These are phyloP conservation scores for Hippocampus zosterae DNA, from an alignment of 2,113 vertebrate species.

Conservation along the genomic window DNA sequence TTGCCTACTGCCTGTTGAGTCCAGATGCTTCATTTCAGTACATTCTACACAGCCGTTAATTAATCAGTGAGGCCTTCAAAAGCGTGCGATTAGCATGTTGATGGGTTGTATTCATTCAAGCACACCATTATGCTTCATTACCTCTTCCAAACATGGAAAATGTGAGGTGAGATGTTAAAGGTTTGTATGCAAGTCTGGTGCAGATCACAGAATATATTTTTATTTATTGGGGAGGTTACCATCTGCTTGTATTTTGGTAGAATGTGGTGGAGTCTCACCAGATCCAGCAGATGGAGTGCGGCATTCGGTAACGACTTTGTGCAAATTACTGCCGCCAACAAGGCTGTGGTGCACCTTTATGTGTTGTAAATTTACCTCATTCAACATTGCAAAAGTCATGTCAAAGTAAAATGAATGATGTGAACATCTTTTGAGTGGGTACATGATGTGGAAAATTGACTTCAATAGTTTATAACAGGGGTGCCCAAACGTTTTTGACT, in stretches of 20 bases:
- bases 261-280: neutral
- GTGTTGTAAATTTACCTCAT: neutral
- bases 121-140: neutral
- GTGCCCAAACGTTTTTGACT: no score
- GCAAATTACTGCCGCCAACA: neutral
- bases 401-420: neutral
- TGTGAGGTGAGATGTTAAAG: neutral
- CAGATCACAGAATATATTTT: neutral
- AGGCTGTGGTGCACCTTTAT: neutral
- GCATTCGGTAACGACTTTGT: neutral
- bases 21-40: constrained; percentile 1
- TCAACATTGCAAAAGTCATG: neutral
- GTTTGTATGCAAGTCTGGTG: neutral
- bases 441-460: neutral
- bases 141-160: neutral
- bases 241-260: neutral
- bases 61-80: neutral
- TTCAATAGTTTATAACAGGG: no score
- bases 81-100: constrained; percentile 32
- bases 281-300: neutral
- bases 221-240: neutral
- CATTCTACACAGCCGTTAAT: neutral
- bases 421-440: neutral
- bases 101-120: neutral
- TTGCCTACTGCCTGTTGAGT: constrained; percentile 1